Percentiles rank a stretch among this genome's conserved stretches.
These are phyloP conservation scores for Listrodromus nycthemerus DNA, from an alignment of 2,888 invertebrate species.

Conservation along the genomic window DNA sequence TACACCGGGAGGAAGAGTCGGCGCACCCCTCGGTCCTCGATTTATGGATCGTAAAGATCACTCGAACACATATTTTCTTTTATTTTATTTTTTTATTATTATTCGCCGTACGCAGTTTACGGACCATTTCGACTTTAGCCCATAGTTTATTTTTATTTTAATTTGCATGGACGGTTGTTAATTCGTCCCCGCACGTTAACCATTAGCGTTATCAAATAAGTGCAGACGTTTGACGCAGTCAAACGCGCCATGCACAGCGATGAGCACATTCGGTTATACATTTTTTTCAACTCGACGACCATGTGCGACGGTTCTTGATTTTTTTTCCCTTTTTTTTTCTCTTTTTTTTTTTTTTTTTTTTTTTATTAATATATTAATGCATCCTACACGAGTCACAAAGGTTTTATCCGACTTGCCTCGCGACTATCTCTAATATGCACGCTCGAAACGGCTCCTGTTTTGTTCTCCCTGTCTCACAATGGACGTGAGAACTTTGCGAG, in stretches of 20 bases:
- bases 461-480: background rate
- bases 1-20: slow-evolving; percentile 15
- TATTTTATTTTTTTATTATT: too few relatives aligned
- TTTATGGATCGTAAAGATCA: slow-evolving; percentile 48
- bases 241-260: too few relatives aligned
- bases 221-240: too few relatives aligned
- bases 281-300: background rate
- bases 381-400: background rate
- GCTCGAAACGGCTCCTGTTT: background rate
- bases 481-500: slow-evolving; percentile 27
- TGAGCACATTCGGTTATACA: background rate
- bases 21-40: slow-evolving; percentile 16
- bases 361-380: slow-evolving; percentile 9
- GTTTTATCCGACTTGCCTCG: background rate
- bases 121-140: too few relatives aligned
- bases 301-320: background rate
- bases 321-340: background rate
- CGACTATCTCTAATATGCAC: slow-evolving; percentile 1
- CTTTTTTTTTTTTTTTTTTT: background rate
- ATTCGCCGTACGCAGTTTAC: too few relatives aligned
- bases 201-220: too few relatives aligned
- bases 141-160: too few relatives aligned
- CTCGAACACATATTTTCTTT: slow-evolving; percentile 9
- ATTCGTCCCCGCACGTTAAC: too few relatives aligned
- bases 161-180: too few relatives aligned